Evolutionary conservation across 2,888 invertebrate genomes (phyloP).

Genomic region (Pseudoips prasinana): DNA sequence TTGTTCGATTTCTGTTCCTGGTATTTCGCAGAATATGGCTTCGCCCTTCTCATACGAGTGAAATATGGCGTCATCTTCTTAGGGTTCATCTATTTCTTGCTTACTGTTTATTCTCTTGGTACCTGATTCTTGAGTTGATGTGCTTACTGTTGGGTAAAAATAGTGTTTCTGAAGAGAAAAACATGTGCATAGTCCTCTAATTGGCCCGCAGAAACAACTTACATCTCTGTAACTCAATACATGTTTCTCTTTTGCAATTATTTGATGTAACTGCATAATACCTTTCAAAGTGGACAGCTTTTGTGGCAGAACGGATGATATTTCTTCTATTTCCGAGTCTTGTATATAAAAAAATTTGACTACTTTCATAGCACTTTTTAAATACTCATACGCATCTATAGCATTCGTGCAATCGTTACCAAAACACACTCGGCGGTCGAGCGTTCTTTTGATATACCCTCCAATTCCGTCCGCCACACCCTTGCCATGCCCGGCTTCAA

Average conservation of each 20-base stretch:
- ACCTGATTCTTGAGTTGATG: not conserved
- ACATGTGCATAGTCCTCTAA: slow-evolving; percentile 8
- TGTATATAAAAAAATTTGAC: not conserved
- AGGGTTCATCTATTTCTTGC: not conserved
- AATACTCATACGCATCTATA: slow-evolving; percentile 5
- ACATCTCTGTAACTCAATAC: too few species aligned
- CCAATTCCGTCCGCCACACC: slow-evolving; percentile 31
- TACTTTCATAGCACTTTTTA: not conserved
- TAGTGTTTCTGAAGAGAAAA: slow-evolving; percentile 7
- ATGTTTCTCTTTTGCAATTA: too few species aligned
- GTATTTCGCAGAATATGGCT: slow-evolving; percentile 5
- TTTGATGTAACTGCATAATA: too few species aligned
- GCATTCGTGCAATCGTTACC: slow-evolving; percentile 25
- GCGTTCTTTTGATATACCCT: slow-evolving; percentile 24
- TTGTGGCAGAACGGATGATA: not conserved
- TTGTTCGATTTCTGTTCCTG: slow-evolving; percentile 7
- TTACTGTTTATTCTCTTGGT: slow-evolving; percentile 1
- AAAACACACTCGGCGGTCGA: slow-evolving; percentile 22
- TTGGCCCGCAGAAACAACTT: slow-evolving; percentile 7
- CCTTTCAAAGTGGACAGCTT: slow-evolving; percentile 5
- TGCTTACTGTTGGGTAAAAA: slow-evolving; percentile 1
- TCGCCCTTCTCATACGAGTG: slow-evolving; percentile 2
- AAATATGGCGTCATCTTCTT: slow-evolving; percentile 1
- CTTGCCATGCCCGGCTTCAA: slow-evolving; percentile 30
- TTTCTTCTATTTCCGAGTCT: not conserved